Evolutionary conservation across 2,113 vertebrate species (phyloP).

Genomic region (Alligator mississippiensis): DNA sequence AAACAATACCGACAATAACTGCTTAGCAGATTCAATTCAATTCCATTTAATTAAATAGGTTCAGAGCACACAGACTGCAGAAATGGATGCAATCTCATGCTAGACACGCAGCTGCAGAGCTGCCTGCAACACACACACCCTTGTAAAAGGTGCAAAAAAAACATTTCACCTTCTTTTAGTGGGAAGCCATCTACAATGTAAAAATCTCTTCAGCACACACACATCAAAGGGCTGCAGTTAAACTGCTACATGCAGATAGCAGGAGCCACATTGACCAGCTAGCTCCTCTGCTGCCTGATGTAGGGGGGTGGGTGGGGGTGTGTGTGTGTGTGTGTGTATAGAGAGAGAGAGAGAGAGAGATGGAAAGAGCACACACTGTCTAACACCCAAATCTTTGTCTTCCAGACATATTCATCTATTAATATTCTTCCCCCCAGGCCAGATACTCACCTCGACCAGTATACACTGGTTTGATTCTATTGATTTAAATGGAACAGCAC

Average conservation of each 20-base stretch:
- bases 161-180: background rate
- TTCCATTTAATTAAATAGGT: conserved; percentile 74
- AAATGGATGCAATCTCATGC: conserved; percentile 59
- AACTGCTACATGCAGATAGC: background rate
- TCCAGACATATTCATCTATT: background rate
- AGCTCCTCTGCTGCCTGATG: background rate
- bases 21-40: conserved; percentile 64
- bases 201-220: background rate
- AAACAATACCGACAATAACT: conserved; percentile 58
- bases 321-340: background rate
- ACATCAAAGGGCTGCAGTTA: background rate
- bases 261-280: background rate
- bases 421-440: background rate
- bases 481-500: background rate
- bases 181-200: background rate
- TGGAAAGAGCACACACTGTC: too few relatives aligned
- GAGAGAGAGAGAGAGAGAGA: too few relatives aligned
- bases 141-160: conserved; percentile 26
- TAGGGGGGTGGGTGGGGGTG: background rate
- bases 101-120: conserved; percentile 56
- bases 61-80: conserved; percentile 54
- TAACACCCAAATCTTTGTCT: background rate
- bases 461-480: background rate
- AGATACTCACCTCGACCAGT: background rate
- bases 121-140: background rate